phyloP scores from a whole-genome alignment of 2,797 vertebrate species.

The Vireo griseus region DNA sequence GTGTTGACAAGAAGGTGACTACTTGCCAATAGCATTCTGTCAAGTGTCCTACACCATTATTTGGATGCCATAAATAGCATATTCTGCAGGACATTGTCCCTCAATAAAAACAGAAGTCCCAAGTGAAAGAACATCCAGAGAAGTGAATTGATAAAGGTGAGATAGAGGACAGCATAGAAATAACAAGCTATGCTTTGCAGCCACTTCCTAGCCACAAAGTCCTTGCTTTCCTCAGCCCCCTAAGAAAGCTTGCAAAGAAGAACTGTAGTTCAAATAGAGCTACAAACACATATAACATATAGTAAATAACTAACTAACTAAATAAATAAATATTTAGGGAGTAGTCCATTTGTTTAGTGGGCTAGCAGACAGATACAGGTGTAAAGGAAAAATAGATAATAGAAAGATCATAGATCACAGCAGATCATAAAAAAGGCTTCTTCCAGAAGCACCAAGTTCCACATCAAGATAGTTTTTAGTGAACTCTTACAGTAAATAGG shows the following conservation, averaged over 20 bases:
- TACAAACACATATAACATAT: neutral
- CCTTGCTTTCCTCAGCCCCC: neutral
- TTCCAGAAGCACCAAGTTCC: neutral
- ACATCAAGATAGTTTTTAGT: neutral
- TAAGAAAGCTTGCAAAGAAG: neutral
- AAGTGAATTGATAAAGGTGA: neutral
- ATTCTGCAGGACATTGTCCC: neutral
- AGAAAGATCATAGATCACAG: neutral
- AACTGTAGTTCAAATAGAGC: neutral
- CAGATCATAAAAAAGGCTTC: neutral
- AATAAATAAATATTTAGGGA: neutral
- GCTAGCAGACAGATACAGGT: neutral
- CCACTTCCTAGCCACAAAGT: neutral
- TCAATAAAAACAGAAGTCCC: neutral
- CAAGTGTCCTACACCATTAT: neutral
- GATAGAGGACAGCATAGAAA: neutral
- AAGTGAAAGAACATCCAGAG: neutral
- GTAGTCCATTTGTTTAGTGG: neutral
- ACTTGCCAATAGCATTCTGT: neutral
- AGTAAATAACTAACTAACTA: neutral
- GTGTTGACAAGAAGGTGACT: neutral
- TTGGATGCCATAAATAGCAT: neutral
- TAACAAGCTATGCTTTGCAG: accelerated
- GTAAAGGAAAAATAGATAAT: neutral
- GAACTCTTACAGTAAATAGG: neutral